These are phyloP conservation scores for Bolinopsis microptera DNA, from an alignment of 37 sponge, comb jelly and placozoan species.

Conservation along the genomic window DNA sequence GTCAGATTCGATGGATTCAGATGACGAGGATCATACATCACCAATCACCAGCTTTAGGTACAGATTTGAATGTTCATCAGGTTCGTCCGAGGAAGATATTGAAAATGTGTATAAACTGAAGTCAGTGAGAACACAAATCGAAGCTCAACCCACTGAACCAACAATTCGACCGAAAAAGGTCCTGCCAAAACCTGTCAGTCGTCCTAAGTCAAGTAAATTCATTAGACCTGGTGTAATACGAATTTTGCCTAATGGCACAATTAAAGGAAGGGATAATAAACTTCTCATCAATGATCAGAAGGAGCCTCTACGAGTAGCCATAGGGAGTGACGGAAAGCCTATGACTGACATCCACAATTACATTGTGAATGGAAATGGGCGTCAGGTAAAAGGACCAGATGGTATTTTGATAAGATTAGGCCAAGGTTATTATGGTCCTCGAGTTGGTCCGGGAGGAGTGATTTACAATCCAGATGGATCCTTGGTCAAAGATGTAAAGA, in stretches of 20 bases:
- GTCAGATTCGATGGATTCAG: background rate
- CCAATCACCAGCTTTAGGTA: too few relatives aligned
- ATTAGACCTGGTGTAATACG: conserved; percentile 36
- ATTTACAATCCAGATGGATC: conserved; percentile 1
- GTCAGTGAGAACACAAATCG: too few relatives aligned
- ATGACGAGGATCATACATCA: too few relatives aligned
- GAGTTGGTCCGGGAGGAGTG: conserved; percentile 2
- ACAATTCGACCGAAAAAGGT: too few relatives aligned
- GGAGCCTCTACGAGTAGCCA: background rate
- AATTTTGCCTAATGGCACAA: background rate
- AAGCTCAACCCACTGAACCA: too few relatives aligned
- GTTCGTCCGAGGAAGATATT: too few relatives aligned
- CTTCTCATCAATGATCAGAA: background rate
- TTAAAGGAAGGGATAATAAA: conserved; percentile 30
- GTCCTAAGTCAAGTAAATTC: background rate
- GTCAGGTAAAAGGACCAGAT: conserved; percentile 5
- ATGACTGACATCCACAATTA: background rate
- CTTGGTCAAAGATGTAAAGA: background rate
- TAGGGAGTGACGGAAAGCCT: background rate
- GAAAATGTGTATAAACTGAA: too few relatives aligned
- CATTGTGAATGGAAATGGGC: background rate
- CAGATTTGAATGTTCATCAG: too few relatives aligned
- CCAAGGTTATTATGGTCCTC: conserved; percentile 21
- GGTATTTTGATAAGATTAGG: background rate
- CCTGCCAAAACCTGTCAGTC: background rate